Evolutionary conservation across 2,797 vertebrate species (phyloP).

Genomic region (Petrocephalus sullivani): DNA sequence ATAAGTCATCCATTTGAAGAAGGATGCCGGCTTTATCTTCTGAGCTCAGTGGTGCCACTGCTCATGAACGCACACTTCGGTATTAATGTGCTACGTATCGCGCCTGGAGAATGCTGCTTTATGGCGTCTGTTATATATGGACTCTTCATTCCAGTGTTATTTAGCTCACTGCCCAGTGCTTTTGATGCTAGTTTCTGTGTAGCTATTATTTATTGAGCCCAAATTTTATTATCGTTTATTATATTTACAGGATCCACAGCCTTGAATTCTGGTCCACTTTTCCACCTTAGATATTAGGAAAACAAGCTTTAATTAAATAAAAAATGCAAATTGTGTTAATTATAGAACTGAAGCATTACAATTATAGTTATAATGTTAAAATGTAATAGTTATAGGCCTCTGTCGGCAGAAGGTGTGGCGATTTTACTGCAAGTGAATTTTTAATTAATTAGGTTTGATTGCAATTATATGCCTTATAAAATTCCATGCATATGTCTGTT

Average conservation of each 20-base stretch:
- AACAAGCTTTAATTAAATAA: no score
- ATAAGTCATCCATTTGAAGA: background rate
- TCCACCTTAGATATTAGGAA: background rate
- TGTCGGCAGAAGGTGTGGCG: background rate
- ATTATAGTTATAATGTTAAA: background rate
- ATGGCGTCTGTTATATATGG: background rate
- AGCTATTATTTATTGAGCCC: background rate
- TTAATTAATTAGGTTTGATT: background rate
- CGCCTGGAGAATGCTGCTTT: background rate
- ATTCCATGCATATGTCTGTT: background rate
- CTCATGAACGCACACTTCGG: background rate
- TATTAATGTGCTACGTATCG: background rate
- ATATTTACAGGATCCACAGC: background rate
- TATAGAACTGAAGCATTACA: background rate
- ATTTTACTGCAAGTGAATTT: background rate
- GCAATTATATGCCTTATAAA: background rate
- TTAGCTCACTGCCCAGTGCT: background rate
- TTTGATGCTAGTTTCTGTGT: background rate
- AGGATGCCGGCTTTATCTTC: background rate
- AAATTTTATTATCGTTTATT: background rate
- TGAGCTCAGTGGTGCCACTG: background rate
- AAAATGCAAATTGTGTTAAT: background rate
- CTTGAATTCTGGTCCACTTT: background rate
- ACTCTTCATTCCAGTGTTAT: background rate
- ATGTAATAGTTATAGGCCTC: background rate